Base-by-base conservation (phyloP, 92 coral and sea anemone genomes). In the Umimayanthus kanabou region DNA sequence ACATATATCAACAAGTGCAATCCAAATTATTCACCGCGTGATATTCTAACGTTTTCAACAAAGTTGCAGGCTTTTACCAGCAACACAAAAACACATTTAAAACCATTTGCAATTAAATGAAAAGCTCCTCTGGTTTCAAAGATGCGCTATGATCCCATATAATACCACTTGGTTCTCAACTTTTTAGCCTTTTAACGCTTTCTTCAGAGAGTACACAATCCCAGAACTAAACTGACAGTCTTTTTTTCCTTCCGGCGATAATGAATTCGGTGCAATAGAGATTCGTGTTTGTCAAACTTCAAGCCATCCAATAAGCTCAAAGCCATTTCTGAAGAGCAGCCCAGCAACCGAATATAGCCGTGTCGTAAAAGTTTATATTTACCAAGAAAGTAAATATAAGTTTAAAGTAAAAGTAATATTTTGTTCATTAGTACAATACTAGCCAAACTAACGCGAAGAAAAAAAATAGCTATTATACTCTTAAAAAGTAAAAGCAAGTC, bases 191-290 rank as follows among this genome's bases (percentile, higher is more conserved):
- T 75, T 39, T 40, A 75, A 53, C 79, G 79, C 79, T 40, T 37
- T 75, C 50, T 39, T 23, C 79, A 9, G 23, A 75, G 50, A 43
- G 39, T 20, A 75, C 16, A 75, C 79, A 75, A 6, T 15, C 26
- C 50, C 6, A 33, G 45, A 22, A 75, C 79, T 43, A 75, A 43
- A 75, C 20, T 75, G 45, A 14, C 47, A 18, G n/a, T 61, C 30
- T 75, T 75, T 75, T 75, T 43, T 75, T 43, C 42, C 53, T 43
- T 75, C 79, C 53, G 79, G 79, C n/a, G 79, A 75, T 37, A 75
- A 75, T 75, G 9, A 74, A 75, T 75, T 75, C 53, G 14, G 53
- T 18, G 25, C 26, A 75, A 37, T 75, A n/a, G 47, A 43, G 15
- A 39, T 75, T 15, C 23, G 4, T 39, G 79, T 75, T 75, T 39